These are phyloP conservation scores for Tenualosa thibaudeaui DNA, from an alignment of 2,797 vertebrate genomes.

Conservation along the genomic window DNA sequence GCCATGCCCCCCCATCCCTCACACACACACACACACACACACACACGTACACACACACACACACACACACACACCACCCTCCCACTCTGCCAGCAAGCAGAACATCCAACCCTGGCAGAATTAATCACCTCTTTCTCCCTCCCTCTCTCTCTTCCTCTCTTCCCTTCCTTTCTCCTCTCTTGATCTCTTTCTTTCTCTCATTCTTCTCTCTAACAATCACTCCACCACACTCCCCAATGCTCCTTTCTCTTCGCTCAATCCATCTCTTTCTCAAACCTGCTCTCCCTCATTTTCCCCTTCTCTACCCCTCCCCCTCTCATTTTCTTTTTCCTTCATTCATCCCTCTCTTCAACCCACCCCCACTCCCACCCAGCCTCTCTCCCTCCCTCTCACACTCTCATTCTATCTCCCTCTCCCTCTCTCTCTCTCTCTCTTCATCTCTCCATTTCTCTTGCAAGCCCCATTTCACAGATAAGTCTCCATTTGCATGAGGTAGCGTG, in stretches of 20 bases:
- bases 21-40: constrained; percentile 9
- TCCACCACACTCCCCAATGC: background rate
- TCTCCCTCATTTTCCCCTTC: constrained; percentile 17
- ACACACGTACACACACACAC: constrained; percentile 10
- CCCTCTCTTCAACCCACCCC: background rate
- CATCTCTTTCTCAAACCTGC: constrained; percentile 27
- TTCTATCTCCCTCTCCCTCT: background rate
- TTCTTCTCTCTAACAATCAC: background rate
- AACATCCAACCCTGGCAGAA: constrained; percentile 55
- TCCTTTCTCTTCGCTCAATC: background rate
- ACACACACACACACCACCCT: background rate
- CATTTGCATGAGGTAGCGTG: constrained; percentile 58
- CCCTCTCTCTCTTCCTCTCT: constrained; percentile 45
- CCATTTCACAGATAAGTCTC: constrained; percentile 56
- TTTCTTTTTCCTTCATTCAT: constrained; percentile 13
- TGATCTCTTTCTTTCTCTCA: background rate
- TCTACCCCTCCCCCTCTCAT: background rate
- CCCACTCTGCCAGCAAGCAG: constrained; percentile 40
- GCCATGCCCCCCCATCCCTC: background rate
- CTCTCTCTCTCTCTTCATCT: background rate
- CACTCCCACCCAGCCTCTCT: background rate
- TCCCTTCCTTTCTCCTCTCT: background rate
- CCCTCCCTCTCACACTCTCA: background rate
- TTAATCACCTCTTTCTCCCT: constrained; percentile 59
- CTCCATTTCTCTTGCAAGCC: constrained; percentile 26